Evolutionary conservation across 2,888 invertebrate genomes (phyloP).

Genomic region (Xestia rhomboidea): DNA sequence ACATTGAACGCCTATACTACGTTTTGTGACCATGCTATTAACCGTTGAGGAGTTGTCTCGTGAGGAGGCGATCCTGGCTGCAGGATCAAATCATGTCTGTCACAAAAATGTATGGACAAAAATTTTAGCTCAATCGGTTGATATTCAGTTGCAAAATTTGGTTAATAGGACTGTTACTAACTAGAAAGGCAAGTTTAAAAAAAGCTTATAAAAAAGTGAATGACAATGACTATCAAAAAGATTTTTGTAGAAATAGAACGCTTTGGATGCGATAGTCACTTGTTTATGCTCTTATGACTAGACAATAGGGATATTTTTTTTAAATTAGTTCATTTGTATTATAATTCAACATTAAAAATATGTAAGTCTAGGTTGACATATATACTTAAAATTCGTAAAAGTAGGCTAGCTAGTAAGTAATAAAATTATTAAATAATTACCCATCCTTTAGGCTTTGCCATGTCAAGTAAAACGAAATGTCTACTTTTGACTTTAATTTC

Average conservation of each 20-base stretch:
- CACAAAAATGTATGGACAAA: not conserved
- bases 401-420: not conserved
- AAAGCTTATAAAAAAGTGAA: not conserved
- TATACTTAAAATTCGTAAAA: not conserved
- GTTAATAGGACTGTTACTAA: not conserved
- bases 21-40: not conserved
- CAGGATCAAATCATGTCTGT: not conserved
- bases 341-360: not conserved
- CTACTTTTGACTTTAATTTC: not conserved
- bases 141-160: not conserved
- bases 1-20: not conserved
- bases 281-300: not conserved
- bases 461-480: not conserved
- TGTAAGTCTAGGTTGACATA: not conserved
- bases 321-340: not conserved
- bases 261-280: not conserved
- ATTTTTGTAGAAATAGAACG: not conserved
- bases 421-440: not conserved
- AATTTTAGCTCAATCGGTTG: not conserved
- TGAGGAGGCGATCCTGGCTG: no score
- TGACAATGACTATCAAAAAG: not conserved
- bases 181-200: not conserved
- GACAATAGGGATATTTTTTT: no score
- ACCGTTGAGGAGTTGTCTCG: not conserved
- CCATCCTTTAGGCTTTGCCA: no score